phyloP scores from a whole-genome alignment of 2,113 vertebrate genomes.

The Neodon shergylaensis region DNA sequence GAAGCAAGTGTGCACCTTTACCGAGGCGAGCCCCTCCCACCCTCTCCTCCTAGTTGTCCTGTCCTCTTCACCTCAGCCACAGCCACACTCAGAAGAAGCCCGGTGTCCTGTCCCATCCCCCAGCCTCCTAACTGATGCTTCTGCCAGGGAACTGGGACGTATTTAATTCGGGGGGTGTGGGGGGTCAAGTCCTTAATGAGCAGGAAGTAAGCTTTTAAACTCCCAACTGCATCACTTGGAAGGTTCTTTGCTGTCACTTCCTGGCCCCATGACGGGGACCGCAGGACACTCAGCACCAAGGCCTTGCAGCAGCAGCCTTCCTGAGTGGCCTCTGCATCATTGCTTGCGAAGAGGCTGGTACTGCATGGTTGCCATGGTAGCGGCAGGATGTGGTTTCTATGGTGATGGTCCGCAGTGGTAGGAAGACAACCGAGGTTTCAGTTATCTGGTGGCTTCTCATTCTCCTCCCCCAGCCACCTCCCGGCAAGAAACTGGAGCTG shows the following conservation, averaged over 20 bases:
- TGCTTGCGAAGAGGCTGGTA: conserved; percentile 82
- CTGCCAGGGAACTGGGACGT: not conserved
- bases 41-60: too few relatives aligned
- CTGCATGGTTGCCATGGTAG: conserved; percentile 86
- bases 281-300: not conserved
- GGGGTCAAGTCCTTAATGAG: not conserved
- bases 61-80: not conserved
- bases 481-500: not conserved
- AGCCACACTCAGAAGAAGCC: not conserved
- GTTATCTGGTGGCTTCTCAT: conserved; percentile 56
- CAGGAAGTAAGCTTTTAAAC: conserved; percentile 44
- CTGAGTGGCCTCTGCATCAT: conserved; percentile 79
- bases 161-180: not conserved
- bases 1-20: too few relatives aligned
- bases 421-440: conserved; percentile 80
- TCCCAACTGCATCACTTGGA: not conserved
- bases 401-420: conserved; percentile 86
- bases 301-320: conserved; percentile 47
- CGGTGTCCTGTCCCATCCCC: not conserved
- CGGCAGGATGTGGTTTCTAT: conserved; percentile 92
- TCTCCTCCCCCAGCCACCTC: not conserved
- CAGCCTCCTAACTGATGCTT: not conserved
- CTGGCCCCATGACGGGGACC: not conserved
- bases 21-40: not conserved
- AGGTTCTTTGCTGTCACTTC: conserved; percentile 46